Evolutionary conservation across 2,797 vertebrate genomes (phyloP).

Genomic region (Pelobates cultripes): DNA sequence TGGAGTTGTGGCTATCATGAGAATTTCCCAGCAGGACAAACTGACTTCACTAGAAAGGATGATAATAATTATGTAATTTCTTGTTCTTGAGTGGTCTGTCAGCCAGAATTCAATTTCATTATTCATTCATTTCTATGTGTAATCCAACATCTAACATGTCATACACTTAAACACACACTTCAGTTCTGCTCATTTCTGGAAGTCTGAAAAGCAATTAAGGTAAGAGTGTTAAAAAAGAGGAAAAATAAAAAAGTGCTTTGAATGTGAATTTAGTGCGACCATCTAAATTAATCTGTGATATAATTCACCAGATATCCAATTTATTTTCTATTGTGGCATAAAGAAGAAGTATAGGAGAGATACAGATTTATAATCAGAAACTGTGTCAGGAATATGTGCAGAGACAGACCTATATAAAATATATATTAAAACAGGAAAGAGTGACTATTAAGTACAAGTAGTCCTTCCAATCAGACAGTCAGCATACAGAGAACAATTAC

Average conservation of each 20-base stretch:
- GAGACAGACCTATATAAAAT: no score
- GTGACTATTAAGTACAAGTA: no score
- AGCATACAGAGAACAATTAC: no score
- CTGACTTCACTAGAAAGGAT: background rate
- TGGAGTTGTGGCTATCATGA: background rate
- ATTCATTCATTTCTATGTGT: background rate
- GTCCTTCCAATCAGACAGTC: no score
- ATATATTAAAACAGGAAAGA: no score
- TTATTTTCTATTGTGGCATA: no score
- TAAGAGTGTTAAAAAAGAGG: background rate
- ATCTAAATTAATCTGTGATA: no score
- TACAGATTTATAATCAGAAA: no score
- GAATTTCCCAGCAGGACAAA: background rate
- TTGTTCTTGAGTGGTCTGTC: background rate
- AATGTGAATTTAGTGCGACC: no score
- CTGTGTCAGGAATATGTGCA: no score
- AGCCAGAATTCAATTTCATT: background rate
- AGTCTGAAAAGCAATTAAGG: conserved; percentile 10
- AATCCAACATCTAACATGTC: background rate
- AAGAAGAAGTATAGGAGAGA: no score
- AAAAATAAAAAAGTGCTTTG: background rate
- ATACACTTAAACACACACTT: background rate
- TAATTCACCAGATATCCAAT: no score
- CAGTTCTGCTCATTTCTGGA: background rate
- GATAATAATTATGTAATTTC: background rate